A percentile compares a stretch with the other conserved stretches of the same genome.
phyloP scores from a whole-genome alignment of 2,797 vertebrate species.

The Apogon hyalosoma region DNA sequence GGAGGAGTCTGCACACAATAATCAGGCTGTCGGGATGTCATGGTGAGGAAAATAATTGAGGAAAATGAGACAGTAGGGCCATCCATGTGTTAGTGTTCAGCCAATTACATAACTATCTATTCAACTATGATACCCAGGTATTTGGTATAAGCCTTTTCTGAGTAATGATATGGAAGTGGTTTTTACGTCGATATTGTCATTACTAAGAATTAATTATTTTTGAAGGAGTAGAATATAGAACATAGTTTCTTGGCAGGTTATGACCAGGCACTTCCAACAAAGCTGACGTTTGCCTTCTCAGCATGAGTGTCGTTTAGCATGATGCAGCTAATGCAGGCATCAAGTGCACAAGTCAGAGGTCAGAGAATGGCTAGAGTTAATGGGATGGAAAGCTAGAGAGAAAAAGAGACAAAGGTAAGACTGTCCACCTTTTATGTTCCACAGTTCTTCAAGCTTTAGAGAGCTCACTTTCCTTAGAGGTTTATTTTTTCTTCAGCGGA shows the following conservation, averaged over 20 bases:
- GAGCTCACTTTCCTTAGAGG: neutral
- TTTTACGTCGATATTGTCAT: slow-evolving; percentile 18
- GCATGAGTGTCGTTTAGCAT: slow-evolving; percentile 84
- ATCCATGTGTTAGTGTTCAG: slow-evolving; percentile 6
- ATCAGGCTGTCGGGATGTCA: neutral
- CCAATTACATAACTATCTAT: neutral
- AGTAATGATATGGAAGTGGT: slow-evolving; percentile 10
- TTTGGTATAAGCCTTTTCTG: neutral
- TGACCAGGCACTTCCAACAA: slow-evolving; percentile 37
- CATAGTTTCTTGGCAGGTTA: slow-evolving; percentile 17
- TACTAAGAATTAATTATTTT: slow-evolving; percentile 23
- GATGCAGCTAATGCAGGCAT: slow-evolving; percentile 88
- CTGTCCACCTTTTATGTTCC: slow-evolving; percentile 1
- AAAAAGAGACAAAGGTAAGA: neutral
- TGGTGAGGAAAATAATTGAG: neutral
- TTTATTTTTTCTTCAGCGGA: neutral
- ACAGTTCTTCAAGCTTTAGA: neutral
- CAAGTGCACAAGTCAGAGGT: slow-evolving; percentile 88
- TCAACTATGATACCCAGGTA: neutral
- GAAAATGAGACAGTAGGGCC: neutral
- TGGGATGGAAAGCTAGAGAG: slow-evolving; percentile 78
- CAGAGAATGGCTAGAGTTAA: slow-evolving; percentile 84
- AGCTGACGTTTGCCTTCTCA: slow-evolving; percentile 52
- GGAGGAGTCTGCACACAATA: neutral
- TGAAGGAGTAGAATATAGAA: slow-evolving; percentile 18